Conservation (phyloP, 2,888 invertebrate genomes). For the Epinotia bilunana region DNA sequence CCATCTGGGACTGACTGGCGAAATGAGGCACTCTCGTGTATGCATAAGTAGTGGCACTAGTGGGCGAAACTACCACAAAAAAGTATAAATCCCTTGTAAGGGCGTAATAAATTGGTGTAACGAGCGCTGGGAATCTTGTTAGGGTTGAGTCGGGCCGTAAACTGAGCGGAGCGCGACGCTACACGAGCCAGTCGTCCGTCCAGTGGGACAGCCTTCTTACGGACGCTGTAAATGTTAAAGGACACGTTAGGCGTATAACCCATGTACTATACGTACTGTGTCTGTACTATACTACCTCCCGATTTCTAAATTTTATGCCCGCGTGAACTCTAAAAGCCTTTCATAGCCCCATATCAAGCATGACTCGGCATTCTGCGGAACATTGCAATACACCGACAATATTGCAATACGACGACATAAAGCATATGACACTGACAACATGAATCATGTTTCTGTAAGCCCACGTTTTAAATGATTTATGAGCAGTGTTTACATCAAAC, state of each 20-base stretch:
- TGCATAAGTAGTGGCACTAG: constrained; percentile 49
- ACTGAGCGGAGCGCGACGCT: constrained; percentile 49
- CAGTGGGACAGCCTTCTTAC: constrained; percentile 38
- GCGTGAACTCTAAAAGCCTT: constrained; percentile 24
- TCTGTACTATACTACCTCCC: constrained; percentile 37
- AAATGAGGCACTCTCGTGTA: constrained; percentile 46
- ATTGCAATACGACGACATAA: constrained; percentile 22
- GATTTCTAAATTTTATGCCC: constrained; percentile 51
- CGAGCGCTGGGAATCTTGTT: constrained; percentile 69
- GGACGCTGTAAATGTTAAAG: constrained; percentile 48
- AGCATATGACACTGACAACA: constrained; percentile 22
- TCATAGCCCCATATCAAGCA: background rate
- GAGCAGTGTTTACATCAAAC: constrained; percentile 11
- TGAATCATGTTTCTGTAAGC: constrained; percentile 27
- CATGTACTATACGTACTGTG: background rate
- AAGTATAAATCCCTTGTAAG: constrained; percentile 73
- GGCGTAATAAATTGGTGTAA: constrained; percentile 74
- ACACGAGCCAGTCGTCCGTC: constrained; percentile 31
- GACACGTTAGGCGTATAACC: constrained; percentile 37
- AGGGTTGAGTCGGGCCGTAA: constrained; percentile 64
- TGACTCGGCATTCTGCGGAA: constrained; percentile 16
- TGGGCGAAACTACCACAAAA: constrained; percentile 62
- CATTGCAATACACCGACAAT: constrained; percentile 23
- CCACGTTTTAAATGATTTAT: constrained; percentile 27
- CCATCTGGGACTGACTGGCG: constrained; percentile 45